Evolutionary conservation across 1,140 invertebrate species (phyloP).

Genomic region (Lasioglossum baleicum): DNA sequence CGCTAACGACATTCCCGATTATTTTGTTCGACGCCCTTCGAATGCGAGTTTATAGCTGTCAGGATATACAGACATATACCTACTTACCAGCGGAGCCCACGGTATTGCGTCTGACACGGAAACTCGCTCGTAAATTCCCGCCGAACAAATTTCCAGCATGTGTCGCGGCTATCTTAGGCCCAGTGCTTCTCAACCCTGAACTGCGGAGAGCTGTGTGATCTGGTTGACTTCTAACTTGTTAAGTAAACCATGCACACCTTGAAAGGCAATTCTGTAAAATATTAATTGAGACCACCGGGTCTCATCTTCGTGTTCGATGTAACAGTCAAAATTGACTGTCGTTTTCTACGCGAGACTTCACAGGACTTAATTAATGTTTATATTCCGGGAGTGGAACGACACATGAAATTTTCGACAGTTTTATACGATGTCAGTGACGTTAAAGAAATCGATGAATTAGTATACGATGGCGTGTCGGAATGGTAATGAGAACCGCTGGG

Average conservation of each 20-base stretch:
- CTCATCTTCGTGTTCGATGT: too few species aligned
- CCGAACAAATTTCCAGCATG: conserved; percentile 73
- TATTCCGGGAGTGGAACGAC: too few species aligned
- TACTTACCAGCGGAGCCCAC: conserved; percentile 60
- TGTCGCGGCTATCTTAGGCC: conserved; percentile 66
- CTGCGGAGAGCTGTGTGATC: background rate
- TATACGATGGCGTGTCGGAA: background rate
- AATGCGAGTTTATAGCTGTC: conserved; percentile 65
- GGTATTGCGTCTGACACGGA: conserved; percentile 70
- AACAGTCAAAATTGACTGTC: too few species aligned
- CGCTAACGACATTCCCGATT: conserved; percentile 66
- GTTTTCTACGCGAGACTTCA: too few species aligned
- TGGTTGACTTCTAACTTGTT: background rate
- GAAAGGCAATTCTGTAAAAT: too few species aligned
- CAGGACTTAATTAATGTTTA: too few species aligned
- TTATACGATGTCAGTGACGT: too few species aligned
- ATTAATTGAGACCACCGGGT: too few species aligned
- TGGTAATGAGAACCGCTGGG: conserved; percentile 52
- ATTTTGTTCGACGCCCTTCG: conserved; percentile 61
- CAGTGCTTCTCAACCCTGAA: conserved; percentile 61
- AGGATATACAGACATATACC: conserved; percentile 57
- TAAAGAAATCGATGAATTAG: background rate
- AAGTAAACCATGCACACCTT: too few species aligned
- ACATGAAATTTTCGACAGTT: too few species aligned
- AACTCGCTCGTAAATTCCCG: conserved; percentile 74